Conservation (phyloP, 2,113 vertebrate genomes). For the Felis chaus region DNA sequence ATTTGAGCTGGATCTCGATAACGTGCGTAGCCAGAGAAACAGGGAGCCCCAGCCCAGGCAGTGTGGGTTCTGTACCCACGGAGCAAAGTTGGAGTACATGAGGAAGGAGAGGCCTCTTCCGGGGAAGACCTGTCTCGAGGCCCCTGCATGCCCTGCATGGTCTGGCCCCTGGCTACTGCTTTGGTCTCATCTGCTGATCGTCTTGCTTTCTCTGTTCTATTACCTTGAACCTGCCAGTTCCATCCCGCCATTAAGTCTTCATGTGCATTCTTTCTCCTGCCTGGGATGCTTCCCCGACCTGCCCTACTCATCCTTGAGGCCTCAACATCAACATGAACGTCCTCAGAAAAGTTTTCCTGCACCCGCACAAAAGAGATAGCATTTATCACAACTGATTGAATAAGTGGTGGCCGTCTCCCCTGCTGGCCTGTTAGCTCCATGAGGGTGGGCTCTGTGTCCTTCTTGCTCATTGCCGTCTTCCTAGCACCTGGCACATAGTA, state of each 20-base stretch:
- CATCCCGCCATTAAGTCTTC: neutral
- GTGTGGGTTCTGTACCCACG: neutral
- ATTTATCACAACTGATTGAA: neutral
- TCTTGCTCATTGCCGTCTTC: neutral
- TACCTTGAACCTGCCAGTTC: neutral
- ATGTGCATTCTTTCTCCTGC: neutral
- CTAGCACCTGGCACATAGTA: conserved; percentile 39
- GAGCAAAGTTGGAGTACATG: accelerated
- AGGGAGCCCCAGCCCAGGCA: neutral
- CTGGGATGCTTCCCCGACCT: neutral
- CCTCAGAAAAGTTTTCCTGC: neutral
- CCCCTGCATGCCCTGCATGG: accelerated
- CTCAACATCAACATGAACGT: neutral
- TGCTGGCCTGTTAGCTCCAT: neutral
- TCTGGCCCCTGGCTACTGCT: neutral
- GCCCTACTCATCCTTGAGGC: neutral
- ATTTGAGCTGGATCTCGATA: neutral
- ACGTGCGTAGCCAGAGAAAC: neutral
- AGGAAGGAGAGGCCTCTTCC: neutral
- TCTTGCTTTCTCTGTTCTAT: neutral
- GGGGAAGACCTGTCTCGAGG: neutral
- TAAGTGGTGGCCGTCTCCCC: neutral
- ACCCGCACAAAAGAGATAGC: neutral
- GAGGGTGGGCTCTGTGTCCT: neutral
- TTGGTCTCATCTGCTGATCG: neutral